phyloP scores from a whole-genome alignment of 2,888 invertebrate genomes.

The Sthenelais limicola region DNA sequence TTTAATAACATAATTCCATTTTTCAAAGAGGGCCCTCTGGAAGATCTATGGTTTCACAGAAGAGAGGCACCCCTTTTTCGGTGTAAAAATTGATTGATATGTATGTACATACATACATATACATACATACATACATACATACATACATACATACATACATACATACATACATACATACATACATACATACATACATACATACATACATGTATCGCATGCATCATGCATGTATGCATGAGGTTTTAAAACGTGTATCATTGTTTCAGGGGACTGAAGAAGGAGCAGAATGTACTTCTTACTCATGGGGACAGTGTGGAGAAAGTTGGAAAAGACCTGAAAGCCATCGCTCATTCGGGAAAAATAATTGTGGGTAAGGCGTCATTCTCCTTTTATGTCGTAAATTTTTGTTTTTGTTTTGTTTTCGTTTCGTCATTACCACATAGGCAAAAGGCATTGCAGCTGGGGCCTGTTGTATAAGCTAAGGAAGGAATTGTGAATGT shows the following conservation, averaged over 20 bases:
- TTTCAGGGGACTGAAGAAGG: constrained; percentile 86
- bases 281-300: constrained; percentile 92
- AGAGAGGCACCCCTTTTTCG: too few species aligned
- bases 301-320: constrained; percentile 97
- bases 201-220: not conserved
- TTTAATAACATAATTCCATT: too few species aligned
- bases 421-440: too few species aligned
- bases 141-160: not conserved
- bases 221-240: not conserved
- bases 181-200: not conserved
- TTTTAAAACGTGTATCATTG: not conserved
- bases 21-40: too few species aligned
- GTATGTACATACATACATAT: not conserved
- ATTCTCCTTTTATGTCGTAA: too few species aligned
- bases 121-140: not conserved
- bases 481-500: too few species aligned
- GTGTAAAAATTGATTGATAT: too few species aligned
- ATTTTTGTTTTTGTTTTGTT: too few species aligned
- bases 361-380: constrained; percentile 70
- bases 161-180: not conserved
- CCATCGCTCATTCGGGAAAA: constrained; percentile 79
- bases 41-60: too few species aligned
- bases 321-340: constrained; percentile 89
- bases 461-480: too few species aligned
- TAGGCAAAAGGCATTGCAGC: too few species aligned